These are phyloP conservation scores for Propithecus deckenii DNA, from an alignment of 2,797 vertebrate species.

Conservation along the genomic window DNA sequence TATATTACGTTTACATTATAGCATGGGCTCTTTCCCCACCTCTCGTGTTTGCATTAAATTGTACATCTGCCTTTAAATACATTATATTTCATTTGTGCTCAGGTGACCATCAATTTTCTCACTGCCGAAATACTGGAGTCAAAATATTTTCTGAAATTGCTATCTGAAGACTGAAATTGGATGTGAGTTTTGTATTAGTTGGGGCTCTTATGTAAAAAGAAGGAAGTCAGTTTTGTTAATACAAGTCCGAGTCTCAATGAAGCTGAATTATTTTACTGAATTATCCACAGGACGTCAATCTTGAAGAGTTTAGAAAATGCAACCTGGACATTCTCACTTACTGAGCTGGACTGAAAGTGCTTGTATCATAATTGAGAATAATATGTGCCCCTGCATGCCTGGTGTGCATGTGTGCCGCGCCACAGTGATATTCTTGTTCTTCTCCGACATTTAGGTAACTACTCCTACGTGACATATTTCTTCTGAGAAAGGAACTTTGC, in stretches of 20 bases:
- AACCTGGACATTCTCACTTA: neutral
- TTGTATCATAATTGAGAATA: neutral
- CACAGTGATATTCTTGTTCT: neutral
- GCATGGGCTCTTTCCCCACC: neutral
- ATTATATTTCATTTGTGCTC: neutral
- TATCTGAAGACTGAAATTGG: neutral
- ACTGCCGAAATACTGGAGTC: neutral
- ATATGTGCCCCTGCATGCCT: neutral
- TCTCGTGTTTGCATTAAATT: neutral
- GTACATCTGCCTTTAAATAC: neutral
- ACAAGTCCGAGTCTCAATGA: neutral
- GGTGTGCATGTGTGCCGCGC: fast-evolving
- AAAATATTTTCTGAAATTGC: neutral
- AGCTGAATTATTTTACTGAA: neutral
- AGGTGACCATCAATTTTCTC: neutral
- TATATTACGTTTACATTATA: fast-evolving
- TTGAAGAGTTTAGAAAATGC: neutral
- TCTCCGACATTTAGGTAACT: neutral
- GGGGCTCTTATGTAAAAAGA: neutral
- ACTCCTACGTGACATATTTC: fast-evolving
- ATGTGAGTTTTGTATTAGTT: neutral
- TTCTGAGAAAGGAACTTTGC: neutral
- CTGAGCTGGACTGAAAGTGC: neutral
- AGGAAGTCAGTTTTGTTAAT: neutral
- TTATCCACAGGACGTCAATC: fast-evolving